Percentiles rank a stretch among this genome's conserved stretches.
Conservation (phyloP, 2,797 vertebrate species). For the Gobionotothen gibberifrons region DNA sequence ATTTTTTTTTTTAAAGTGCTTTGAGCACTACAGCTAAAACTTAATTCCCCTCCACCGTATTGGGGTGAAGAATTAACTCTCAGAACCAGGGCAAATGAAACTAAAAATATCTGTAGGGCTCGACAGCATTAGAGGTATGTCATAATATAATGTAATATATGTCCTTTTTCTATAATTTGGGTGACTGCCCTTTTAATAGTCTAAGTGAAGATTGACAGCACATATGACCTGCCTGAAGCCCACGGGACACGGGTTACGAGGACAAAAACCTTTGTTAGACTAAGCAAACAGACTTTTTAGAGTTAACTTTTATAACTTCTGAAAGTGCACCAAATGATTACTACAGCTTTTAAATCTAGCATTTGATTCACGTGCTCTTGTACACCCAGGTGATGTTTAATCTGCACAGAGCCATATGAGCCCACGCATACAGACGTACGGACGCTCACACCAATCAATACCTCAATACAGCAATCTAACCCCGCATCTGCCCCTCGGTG, state of each 20-base stretch:
- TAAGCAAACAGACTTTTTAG: not conserved
- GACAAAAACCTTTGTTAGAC: not conserved
- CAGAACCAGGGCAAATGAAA: not conserved
- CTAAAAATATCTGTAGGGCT: not conserved
- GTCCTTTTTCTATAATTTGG: not conserved
- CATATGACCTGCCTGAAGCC: not conserved
- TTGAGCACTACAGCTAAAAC: not conserved
- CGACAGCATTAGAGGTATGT: not conserved
- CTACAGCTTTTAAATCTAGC: not conserved
- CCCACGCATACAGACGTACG: conserved; percentile 42
- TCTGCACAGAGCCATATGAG: conserved; percentile 55
- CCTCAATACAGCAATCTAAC: conserved; percentile 71
- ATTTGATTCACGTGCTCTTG: conserved; percentile 15
- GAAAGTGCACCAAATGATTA: not conserved
- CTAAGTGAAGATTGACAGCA: not conserved
- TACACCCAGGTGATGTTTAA: conserved; percentile 26
- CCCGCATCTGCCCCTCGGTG: conserved; percentile 69
- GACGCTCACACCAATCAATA: conserved; percentile 73
- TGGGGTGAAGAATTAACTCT: not conserved
- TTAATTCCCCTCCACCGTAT: not conserved
- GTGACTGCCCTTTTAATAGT: not conserved
- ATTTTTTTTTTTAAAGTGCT: not conserved
- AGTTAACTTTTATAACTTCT: not conserved
- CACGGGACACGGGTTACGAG: not conserved
- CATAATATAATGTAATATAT: not conserved